Conservation (phyloP, 2,888 invertebrate species). For the Formica aserva region DNA sequence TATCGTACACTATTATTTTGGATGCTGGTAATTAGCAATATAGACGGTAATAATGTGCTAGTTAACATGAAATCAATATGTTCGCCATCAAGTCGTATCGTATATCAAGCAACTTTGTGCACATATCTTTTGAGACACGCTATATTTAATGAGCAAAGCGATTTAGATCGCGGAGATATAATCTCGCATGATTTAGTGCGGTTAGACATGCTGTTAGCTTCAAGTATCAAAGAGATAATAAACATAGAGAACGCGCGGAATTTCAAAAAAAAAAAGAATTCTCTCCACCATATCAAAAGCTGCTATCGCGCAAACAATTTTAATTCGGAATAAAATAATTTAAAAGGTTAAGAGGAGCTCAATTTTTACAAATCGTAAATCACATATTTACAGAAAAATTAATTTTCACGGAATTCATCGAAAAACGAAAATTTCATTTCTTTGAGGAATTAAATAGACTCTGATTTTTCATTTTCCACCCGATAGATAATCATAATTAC, state of each 20-base stretch:
- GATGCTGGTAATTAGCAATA: conserved; percentile 5
- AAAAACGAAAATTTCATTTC: not conserved
- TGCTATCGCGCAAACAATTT: conserved; percentile 4
- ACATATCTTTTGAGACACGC: conserved; percentile 47
- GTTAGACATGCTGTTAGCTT: conserved; percentile 27
- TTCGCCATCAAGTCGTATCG: conserved; percentile 36
- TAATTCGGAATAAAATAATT: not conserved
- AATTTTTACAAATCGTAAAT: not conserved
- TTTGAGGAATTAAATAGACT: not conserved
- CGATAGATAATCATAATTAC: not conserved
- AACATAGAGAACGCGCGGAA: not conserved
- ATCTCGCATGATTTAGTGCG: conserved; percentile 42
- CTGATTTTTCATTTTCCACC: not conserved
- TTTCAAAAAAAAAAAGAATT: conserved; percentile 15
- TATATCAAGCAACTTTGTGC: conserved; percentile 29
- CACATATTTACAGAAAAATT: not conserved
- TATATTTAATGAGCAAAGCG: conserved; percentile 51
- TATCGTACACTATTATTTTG: not conserved
- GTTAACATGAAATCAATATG: conserved; percentile 49
- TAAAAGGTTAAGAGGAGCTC: not conserved
- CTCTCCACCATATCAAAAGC: not conserved
- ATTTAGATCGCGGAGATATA: conserved; percentile 49
- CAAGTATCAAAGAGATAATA: conserved; percentile 35
- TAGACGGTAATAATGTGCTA: not conserved
- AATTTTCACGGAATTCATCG: conserved; percentile 9